Conservation (phyloP, 2,113 vertebrate genomes). For the Oryctolagus cuniculus region mOryCun1.1 NC_091449.1:60173501-60174000, state of each 20-base stretch:
- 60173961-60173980: not conserved
- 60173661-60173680: constrained; percentile 24
- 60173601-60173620: constrained; percentile 36
- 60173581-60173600: not conserved
- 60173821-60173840: constrained; percentile 53
- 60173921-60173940: too few relatives aligned
- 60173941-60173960: not conserved
- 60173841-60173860: not conserved
- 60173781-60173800: constrained; percentile 27
- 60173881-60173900: not conserved
- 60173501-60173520: constrained; percentile 9
- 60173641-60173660: not conserved
- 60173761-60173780: constrained; percentile 68
- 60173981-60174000: not conserved
- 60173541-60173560: constrained; percentile 53
- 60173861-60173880: not conserved
- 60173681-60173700: constrained; percentile 51
- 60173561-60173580: not conserved
- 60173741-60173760: constrained; percentile 55
- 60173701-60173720: constrained; percentile 32
- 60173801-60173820: constrained; percentile 51
- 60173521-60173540: constrained; percentile 56
- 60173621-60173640: not conserved
- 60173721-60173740: not conserved
- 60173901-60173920: not conserved